Percentiles rank a stretch among this genome's conserved stretches.
Conservation (phyloP, 1,140 invertebrate species). For the Drosophila seguyi region DNA sequence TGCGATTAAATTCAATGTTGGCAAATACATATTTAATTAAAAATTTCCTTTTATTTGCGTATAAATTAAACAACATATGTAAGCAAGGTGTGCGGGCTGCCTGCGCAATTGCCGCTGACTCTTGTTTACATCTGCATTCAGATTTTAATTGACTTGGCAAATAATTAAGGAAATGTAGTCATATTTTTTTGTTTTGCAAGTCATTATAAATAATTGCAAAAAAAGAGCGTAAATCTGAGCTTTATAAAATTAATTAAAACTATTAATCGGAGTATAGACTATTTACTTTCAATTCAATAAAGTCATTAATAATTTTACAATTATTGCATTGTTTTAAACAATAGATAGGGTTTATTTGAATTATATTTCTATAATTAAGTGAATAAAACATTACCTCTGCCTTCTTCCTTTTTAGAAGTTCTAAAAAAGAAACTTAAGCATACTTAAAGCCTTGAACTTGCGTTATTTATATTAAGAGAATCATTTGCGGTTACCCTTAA, state of each 20-base stretch:
- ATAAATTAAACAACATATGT: conserved; percentile 41
- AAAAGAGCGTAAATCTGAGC: not conserved
- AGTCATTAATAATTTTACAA: not conserved
- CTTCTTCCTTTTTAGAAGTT: not conserved
- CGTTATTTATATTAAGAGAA: not conserved
- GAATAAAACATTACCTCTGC: not conserved
- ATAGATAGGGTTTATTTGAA: not conserved
- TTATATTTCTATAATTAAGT: not conserved
- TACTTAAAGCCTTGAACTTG: too few relatives aligned
- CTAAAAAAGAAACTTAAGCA: not conserved
- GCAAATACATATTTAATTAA: conserved; percentile 76
- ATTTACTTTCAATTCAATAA: conserved; percentile 1
- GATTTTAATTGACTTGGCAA: conserved; percentile 74
- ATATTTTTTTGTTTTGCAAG: not conserved
- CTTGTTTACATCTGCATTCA: conserved; percentile 69
- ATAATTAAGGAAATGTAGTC: conserved; percentile 40
- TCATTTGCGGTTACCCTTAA: not conserved
- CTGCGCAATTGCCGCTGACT: conserved; percentile 16
- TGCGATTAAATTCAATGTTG: conserved; percentile 70
- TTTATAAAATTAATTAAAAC: conserved; percentile 14
- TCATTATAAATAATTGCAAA: conserved; percentile 9
- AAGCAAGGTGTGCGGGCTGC: conserved; percentile 15
- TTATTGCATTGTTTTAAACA: not conserved
- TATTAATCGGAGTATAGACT: conserved; percentile 16
- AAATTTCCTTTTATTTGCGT: conserved; percentile 34